Evolutionary conservation across 2,888 invertebrate species (phyloP).

Genomic region (Drosophila bunnanda): DNA sequence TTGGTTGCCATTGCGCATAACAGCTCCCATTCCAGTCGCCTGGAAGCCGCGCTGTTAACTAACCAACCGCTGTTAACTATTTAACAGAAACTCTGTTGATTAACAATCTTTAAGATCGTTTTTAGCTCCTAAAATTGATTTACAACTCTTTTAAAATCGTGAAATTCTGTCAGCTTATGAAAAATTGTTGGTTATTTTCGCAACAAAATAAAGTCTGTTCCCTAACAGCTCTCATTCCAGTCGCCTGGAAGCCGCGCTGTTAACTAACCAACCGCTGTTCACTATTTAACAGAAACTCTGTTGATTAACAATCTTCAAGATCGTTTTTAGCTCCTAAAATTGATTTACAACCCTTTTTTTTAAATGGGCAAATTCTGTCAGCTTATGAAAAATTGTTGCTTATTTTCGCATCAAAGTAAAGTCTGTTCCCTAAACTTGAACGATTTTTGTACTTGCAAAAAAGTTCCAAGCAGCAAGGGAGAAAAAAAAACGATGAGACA

Average conservation of each 20-base stretch:
- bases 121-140: neutral
- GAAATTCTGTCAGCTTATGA: no score
- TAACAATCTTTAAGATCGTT: neutral
- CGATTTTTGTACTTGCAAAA: slow-evolving; percentile 24
- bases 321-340: neutral
- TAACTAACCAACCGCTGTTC: neutral
- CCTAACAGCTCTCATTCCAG: no score
- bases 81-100: neutral
- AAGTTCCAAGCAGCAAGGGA: slow-evolving; percentile 19
- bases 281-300: neutral
- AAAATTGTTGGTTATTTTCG: no score
- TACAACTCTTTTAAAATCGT: neutral
- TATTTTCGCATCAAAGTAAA: slow-evolving; percentile 17
- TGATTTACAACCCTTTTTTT: neutral
- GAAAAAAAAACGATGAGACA: no score
- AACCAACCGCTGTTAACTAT: neutral
- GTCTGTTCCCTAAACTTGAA: slow-evolving; percentile 21
- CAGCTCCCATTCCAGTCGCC: no score
- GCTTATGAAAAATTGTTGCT: neutral
- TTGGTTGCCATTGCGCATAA: no score
- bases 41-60: neutral
- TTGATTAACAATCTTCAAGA: neutral
- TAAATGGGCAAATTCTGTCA: neutral
- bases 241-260: neutral
- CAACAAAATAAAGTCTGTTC: no score